Base-by-base conservation (phyloP, 1,140 invertebrate genomes). In the Aphidius ervi region DNA sequence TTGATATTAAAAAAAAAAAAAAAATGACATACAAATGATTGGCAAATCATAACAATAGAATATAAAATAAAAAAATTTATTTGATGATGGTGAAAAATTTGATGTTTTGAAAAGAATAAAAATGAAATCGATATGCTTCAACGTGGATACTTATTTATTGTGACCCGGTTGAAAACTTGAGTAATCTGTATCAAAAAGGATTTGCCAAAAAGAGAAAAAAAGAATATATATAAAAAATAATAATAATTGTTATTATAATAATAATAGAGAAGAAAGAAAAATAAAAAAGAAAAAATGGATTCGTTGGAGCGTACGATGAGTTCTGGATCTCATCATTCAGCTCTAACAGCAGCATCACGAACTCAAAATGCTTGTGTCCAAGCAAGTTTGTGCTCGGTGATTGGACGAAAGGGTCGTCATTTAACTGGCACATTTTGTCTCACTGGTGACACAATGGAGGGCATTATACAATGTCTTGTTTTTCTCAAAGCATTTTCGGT, bases 401-500 rank as follows among this genome's bases (percentile, higher is more conserved):
- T 89, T 47, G 88, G 87, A 4, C 85, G 88, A 62, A 89, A 90
- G 70, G 88, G 88, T 63, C 83, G 90, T 60, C 90, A 93, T 72
- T 83, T 93, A 49, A 91, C 89, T 6, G 91, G 91, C 58, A 92
- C 90, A 48, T 93, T 94, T 78, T 92, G 90, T 70, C 84, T 94
- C 45, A 91, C 90, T 41, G 91, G 91, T 41, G 92, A 93, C 78
- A 93, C 91, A 53, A 93, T 93, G 91, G 91, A 94, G 71, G 92
- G 91, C 67, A 94, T 94, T 70, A 93, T 93, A 77, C 91, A 94
- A 82, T 94, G 92, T 78, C 84, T 94, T 67, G 92, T 94, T 67
- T 93, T 93, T 81, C 85, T 94, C 71, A 94, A 93, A 81, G 92
- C 91, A 41, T 94, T 93, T 74, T 91, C 90, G 88, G 92, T 94